A percentile compares a stretch with the other conserved stretches of the same genome.
phyloP scores from a whole-genome alignment of 1,140 invertebrate genomes.

The Pararge aegeria region DNA sequence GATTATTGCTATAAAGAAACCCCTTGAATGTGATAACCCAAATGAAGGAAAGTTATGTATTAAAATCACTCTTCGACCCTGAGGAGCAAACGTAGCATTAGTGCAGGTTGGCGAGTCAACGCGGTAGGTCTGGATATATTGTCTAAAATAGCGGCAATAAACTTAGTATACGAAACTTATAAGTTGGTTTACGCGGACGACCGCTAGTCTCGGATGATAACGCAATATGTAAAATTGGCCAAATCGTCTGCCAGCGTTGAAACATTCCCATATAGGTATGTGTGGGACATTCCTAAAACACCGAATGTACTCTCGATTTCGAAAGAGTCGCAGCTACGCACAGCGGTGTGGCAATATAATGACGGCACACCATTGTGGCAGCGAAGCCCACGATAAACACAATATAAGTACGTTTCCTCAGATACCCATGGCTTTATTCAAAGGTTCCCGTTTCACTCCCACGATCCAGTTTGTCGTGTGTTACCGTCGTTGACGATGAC shows the following conservation, averaged over 20 bases:
- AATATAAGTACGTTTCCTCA: constrained; percentile 59
- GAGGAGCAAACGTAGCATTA: too few relatives aligned
- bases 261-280: constrained; percentile 44
- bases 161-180: too few relatives aligned
- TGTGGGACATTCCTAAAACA: constrained; percentile 31
- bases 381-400: constrained; percentile 27
- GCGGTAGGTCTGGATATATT: too few relatives aligned
- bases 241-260: not conserved
- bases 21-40: too few relatives aligned
- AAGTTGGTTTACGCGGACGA: too few relatives aligned
- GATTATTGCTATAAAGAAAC: too few relatives aligned
- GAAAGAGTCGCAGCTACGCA: constrained; percentile 59
- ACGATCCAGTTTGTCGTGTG: constrained; percentile 72
- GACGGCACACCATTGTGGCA: constrained; percentile 58
- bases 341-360: constrained; percentile 68
- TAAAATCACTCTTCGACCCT: too few relatives aligned
- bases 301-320: constrained; percentile 64
- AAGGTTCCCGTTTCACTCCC: constrained; percentile 75
- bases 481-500: constrained; percentile 65
- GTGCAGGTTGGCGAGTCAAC: too few relatives aligned
- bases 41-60: too few relatives aligned
- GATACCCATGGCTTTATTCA: constrained; percentile 56
- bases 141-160: too few relatives aligned
- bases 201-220: too few relatives aligned
- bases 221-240: not conserved